phyloP scores from a whole-genome alignment of 2,888 invertebrate species.

The Pherbina coryleti region DNA sequence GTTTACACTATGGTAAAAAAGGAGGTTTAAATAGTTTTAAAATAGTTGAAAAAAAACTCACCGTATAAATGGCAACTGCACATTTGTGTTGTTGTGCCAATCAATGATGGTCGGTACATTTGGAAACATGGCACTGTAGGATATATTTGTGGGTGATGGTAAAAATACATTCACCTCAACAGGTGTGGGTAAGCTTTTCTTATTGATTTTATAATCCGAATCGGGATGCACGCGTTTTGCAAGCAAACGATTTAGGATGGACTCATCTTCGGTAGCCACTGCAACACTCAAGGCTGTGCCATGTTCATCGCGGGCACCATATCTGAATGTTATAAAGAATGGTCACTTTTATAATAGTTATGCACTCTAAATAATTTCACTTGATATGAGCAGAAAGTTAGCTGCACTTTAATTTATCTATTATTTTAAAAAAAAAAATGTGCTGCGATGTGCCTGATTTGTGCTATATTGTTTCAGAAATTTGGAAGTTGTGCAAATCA shows the following conservation, averaged over 20 bases:
- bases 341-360: too few species aligned
- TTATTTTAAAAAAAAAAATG: too few species aligned
- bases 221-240: constrained; percentile 91
- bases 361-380: too few species aligned
- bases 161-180: constrained; percentile 69
- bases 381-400: too few species aligned
- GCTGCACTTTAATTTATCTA: too few species aligned
- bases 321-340: constrained; percentile 51
- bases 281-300: constrained; percentile 85
- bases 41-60: constrained; percentile 52
- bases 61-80: constrained; percentile 78
- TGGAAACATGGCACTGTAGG: constrained; percentile 85
- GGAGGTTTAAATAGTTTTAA: not conserved
- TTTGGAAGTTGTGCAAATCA: too few species aligned
- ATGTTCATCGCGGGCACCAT: constrained; percentile 90
- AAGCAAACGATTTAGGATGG: constrained; percentile 83
- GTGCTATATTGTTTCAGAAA: too few species aligned
- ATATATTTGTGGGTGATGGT: constrained; percentile 75
- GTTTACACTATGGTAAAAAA: constrained; percentile 71
- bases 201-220: constrained; percentile 93
- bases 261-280: constrained; percentile 80
- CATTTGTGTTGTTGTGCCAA: constrained; percentile 86
- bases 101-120: constrained; percentile 88
- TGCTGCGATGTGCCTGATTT: too few species aligned
- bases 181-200: constrained; percentile 78